These are phyloP conservation scores for Torymus texanus DNA, from an alignment of 2,888 invertebrate species.

Conservation along the genomic window DNA sequence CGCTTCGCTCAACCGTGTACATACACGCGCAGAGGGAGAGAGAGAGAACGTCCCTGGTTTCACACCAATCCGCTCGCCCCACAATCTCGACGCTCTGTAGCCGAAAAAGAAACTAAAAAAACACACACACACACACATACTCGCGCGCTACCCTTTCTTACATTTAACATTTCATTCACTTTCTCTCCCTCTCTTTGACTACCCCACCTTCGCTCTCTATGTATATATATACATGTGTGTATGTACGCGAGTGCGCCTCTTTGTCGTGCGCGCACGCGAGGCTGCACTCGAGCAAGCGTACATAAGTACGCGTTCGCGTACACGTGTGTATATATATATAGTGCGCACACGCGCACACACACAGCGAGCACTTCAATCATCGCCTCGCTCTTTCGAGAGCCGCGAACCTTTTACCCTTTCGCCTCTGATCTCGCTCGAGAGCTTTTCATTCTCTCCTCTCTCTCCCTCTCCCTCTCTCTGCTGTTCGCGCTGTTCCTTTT, in stretches of 20 bases:
- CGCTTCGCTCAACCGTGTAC: no score
- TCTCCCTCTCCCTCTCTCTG: no score
- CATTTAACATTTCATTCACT: background rate
- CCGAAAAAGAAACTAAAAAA: no score
- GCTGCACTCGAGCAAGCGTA: slow-evolving; percentile 15
- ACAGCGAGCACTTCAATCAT: slow-evolving; percentile 39
- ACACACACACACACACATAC: background rate
- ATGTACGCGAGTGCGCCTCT: background rate
- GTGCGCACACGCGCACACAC: background rate
- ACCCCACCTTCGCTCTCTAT: slow-evolving; percentile 61
- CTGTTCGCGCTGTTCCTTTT: no score
- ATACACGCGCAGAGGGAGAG: no score
- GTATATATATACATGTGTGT: no score
- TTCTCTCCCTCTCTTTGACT: slow-evolving; percentile 63
- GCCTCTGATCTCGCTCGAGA: slow-evolving; percentile 65
- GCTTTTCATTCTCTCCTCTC: slow-evolving; percentile 25
- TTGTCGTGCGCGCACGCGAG: slow-evolving; percentile 52
- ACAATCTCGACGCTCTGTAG: no score
- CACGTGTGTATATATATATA: background rate
- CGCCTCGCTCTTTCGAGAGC: background rate
- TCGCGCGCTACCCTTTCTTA: background rate
- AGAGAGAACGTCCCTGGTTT: no score
- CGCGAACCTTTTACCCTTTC: slow-evolving; percentile 54
- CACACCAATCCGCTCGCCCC: no score
- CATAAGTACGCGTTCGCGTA: background rate